Evolutionary conservation across 2,113 vertebrate species (phyloP), one percentile per base, ranked within the genome.

Genomic region (Donacobius atricapilla): DNA sequence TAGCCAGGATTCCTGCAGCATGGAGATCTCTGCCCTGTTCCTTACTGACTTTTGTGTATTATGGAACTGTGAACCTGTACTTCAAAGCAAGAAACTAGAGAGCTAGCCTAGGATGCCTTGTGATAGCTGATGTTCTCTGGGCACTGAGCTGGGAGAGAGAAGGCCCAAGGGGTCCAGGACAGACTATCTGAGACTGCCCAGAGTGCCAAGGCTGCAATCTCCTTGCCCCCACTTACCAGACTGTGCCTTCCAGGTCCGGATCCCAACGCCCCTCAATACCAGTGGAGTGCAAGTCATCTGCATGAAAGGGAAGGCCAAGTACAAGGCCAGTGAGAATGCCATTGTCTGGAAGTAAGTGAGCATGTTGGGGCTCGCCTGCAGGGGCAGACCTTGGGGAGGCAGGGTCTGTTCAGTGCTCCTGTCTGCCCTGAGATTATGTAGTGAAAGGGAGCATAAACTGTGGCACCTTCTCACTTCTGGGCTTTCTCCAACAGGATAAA

Each of bases 261-360:
- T 99, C 95, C 99, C 99, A 70, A 99, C 99, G 0, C 99, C 99
- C 4, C 98, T 99, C 87, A 99, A 99, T 96, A 99, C 99, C 92
- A 99, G 99, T 9, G 99, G 99, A 9, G 99, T 99, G 89, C 99
- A 99, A 94, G 99, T 99, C 95, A 99, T 99, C 98, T 99, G 99
- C 96, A 99, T 99, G 99, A 99, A 99, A 98, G 99, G 99, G 94
- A 99, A 99, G 96, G 99, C 99, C 2, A 99, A 99, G 97, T 99
- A 99, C 98, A 99, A 99, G 97, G 99, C 99, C 98, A 99, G 99
- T 86, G 99, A 99, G 98, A 99, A 99, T 50, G 99, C 99, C 98
- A 99, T 99, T 24, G 99, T 99, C 25, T 99, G 99, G 99, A 99
- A 99, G 99, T 99, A 96, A 99, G 99, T 97, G 68, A 71, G 25